Evolutionary conservation across 2,113 vertebrate species (phyloP).

Genomic region (Sebastes fasciatus): DNA sequence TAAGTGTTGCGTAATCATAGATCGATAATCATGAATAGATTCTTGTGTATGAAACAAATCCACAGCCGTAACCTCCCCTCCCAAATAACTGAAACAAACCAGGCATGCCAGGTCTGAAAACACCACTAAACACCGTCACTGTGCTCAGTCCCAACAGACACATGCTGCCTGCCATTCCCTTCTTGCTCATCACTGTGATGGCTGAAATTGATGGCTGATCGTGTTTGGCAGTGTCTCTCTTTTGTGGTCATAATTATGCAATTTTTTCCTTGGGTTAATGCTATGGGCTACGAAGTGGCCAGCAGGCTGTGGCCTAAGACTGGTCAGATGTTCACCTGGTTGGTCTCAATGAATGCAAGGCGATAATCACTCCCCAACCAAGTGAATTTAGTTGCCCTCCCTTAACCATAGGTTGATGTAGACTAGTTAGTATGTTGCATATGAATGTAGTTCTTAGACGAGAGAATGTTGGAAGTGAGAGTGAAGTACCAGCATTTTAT

Average conservation of each 20-base stretch:
- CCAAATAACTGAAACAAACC: not conserved
- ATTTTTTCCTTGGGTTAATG: not conserved
- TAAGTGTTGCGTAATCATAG: not conserved
- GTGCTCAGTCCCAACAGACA: not conserved
- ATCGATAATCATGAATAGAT: no score
- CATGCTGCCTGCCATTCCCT: not conserved
- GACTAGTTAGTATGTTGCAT: not conserved
- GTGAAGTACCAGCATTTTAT: conserved; percentile 38
- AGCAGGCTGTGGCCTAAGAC: not conserved
- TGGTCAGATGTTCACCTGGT: not conserved
- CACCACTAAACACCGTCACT: not conserved
- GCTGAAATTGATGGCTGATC: not conserved
- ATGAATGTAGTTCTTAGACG: not conserved
- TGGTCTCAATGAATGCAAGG: not conserved
- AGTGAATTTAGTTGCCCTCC: not conserved
- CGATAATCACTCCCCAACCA: not conserved
- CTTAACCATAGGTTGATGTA: not conserved
- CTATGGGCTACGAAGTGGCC: not conserved
- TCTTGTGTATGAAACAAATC: not conserved
- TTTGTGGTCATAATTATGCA: not conserved
- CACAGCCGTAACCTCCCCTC: not conserved
- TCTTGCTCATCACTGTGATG: not conserved
- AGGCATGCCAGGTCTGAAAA: not conserved
- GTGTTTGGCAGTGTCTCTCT: not conserved
- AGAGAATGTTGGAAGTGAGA: conserved; percentile 19